Conservation (phyloP, 2,797 vertebrate species). For the Onychomys torridus region DNA sequence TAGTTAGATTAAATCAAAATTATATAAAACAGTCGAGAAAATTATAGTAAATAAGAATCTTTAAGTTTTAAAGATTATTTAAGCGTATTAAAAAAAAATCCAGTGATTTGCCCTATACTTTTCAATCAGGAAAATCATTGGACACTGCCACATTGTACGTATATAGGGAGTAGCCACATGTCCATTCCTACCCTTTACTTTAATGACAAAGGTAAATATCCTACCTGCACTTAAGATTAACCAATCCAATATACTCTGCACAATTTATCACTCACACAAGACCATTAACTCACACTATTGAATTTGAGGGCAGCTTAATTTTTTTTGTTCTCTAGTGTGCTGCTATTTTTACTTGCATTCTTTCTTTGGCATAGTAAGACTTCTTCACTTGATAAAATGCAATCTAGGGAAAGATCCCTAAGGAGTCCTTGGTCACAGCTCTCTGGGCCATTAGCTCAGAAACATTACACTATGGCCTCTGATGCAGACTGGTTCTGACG, state of each 20-base stretch:
- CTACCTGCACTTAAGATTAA: not conserved
- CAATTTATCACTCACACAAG: not conserved
- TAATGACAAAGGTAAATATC: not conserved
- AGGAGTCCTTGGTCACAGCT: slow-evolving; percentile 49
- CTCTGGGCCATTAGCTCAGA: slow-evolving; percentile 30
- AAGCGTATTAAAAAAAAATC: not conserved
- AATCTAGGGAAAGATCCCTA: not conserved
- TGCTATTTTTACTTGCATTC: slow-evolving; percentile 19
- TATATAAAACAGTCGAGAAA: not conserved
- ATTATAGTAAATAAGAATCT: not conserved
- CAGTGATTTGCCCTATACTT: not conserved
- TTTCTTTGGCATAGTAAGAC: not conserved
- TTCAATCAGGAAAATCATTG: not conserved
- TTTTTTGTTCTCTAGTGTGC: not conserved
- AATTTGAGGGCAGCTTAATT: slow-evolving; percentile 38
- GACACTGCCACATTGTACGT: not conserved
- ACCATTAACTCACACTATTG: not conserved
- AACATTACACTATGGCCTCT: not conserved
- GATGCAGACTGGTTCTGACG: not conserved
- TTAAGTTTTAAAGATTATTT: not conserved
- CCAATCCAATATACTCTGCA: not conserved
- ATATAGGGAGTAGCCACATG: not conserved
- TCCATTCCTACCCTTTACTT: not conserved
- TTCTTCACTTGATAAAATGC: slow-evolving; percentile 54
- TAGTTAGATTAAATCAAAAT: slow-evolving; percentile 4